Conservation (phyloP, 2,113 vertebrate genomes). For the Echinops telfairi region DNA sequence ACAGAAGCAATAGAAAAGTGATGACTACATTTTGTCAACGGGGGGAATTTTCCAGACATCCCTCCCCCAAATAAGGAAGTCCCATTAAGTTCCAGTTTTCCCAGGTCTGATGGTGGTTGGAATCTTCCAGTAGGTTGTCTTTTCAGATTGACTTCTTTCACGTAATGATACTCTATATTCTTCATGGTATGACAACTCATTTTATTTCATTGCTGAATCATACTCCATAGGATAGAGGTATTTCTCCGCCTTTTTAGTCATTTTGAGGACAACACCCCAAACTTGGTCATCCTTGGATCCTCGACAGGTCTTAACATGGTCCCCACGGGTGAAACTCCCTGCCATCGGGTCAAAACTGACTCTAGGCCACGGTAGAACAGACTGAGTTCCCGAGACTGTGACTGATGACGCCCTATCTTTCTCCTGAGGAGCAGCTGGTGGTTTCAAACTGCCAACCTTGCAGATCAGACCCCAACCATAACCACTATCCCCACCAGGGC, state of each 20-base stretch:
- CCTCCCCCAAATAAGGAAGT: background rate
- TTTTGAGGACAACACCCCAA: constrained; percentile 34
- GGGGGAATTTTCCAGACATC: background rate
- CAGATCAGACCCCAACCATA: no score
- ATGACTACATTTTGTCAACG: background rate
- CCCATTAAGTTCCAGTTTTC: background rate
- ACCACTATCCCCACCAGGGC: no score
- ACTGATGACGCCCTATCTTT: no score
- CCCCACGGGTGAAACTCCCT: background rate
- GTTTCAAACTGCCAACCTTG: no score
- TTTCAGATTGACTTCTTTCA: background rate
- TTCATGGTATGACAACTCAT: background rate
- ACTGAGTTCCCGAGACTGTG: no score
- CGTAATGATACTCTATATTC: background rate
- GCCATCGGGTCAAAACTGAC: no score
- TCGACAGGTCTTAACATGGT: background rate
- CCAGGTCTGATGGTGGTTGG: background rate
- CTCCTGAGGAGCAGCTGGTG: no score
- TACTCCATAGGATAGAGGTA: background rate
- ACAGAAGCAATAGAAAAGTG: background rate
- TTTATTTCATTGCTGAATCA: background rate
- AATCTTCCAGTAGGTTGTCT: background rate
- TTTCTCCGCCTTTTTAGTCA: background rate
- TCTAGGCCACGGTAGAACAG: no score
- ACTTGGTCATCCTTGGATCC: background rate